Base-by-base conservation (phyloP, 2,113 vertebrate species). In the Dasyornis broadbenti region DNA sequence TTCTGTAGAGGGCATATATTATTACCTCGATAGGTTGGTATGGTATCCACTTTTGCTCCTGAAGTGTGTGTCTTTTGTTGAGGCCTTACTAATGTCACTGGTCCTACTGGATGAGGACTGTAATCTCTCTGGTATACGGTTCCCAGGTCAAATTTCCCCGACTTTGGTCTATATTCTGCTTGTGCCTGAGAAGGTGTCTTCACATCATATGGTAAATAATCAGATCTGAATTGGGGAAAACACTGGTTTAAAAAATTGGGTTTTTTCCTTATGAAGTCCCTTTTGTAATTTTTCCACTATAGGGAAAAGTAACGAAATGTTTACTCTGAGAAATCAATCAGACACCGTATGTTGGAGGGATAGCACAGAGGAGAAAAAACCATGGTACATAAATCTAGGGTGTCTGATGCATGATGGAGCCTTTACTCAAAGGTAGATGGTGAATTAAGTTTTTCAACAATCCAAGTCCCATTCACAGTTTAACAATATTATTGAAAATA, bases 1-100 rank as follows among this genome's bases (percentile, higher is more conserved):
- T 65, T 72, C 47, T 69, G 44, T 59, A 50, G 35, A 16, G 10
- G 31, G 30, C 54, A 72, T 47, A 13, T 31, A 6, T 56, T 70
- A 56, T 97, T 98, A 99, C 98, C 98, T 98, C 96, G 98, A 66
- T 99, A 99, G 64, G 98, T 99, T 81, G 99, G 98, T 90, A 98
- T 57, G 8, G 98, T 98, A 73, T 98, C 98, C 96, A 99, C 7
- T 89, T 98, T 98, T 52, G 96, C 97, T 50, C 72, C 90, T 65
- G 86, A 90, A n/a, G 68, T 35, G 27, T 94, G 91, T 11, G 71
- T 89, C 94, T 96, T 97, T 82, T 98, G 97, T 96, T 76, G 78
- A 37, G 98, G 98, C 78, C 92, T 98, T 50, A 85, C 69, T 59
- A 96, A 87, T 44, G n/a, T 86, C 88, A 97, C 95, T 12, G 98